phyloP scores from a whole-genome alignment of 2,797 vertebrate species.

The Oreortyx pictus region DNA sequence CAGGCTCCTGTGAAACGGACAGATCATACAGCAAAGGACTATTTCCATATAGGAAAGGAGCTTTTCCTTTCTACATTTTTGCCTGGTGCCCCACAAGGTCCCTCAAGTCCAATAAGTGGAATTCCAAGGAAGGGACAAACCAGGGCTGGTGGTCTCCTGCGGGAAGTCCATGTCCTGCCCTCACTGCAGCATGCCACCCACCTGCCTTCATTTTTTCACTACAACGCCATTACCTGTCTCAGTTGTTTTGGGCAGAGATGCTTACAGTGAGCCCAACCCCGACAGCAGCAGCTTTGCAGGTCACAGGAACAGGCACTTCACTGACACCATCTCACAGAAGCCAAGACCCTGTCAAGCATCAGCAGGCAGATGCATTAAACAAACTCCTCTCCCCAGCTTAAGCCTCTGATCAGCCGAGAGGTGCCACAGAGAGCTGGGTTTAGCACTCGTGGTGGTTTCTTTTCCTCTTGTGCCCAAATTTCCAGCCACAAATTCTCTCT shows the following conservation, averaged over 20 bases:
- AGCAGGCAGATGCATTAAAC: not conserved
- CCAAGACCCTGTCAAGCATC: not conserved
- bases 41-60: not conserved
- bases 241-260: not conserved
- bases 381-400: not conserved
- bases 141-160: not conserved
- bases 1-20: not conserved
- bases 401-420: not conserved
- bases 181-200: too few species aligned
- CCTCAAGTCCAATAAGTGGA: too few species aligned
- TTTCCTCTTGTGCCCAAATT: not conserved
- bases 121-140: not conserved
- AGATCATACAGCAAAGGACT: not conserved
- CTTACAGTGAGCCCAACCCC: not conserved
- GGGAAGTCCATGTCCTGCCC: not conserved
- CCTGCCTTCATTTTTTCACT: accelerated
- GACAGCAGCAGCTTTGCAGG: not conserved
- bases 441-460: not conserved
- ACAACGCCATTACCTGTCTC: not conserved
- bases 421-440: not conserved
- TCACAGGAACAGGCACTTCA: not conserved
- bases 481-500: not conserved
- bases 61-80: not conserved
- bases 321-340: not conserved
- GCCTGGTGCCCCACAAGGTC: not conserved